These are phyloP conservation scores for Allacma fusca DNA, from an alignment of 2,888 invertebrate species.

Conservation along the genomic window DNA sequence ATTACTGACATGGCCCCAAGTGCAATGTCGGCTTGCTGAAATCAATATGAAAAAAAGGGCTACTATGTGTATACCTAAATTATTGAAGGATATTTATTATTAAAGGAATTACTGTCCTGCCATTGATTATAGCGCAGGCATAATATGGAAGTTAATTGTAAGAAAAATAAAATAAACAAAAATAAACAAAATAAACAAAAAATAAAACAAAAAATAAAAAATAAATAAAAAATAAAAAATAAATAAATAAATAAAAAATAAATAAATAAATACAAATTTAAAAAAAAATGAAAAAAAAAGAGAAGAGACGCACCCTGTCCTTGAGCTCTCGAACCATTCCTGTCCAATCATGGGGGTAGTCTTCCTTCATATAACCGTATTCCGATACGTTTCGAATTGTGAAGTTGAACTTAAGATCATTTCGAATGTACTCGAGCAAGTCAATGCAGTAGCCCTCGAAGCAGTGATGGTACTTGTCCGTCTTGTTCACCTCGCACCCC, in stretches of 20 bases:
- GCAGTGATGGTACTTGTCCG: constrained; percentile 63
- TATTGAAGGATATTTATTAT: too few species aligned
- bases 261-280: too few species aligned
- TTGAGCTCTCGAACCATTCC: constrained; percentile 82
- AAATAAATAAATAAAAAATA: too few species aligned
- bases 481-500: constrained; percentile 60
- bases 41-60: too few species aligned
- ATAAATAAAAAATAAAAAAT: too few species aligned
- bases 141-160: too few species aligned
- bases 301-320: constrained; percentile 70
- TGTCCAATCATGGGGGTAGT: constrained; percentile 77
- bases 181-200: too few species aligned
- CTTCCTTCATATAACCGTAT: constrained; percentile 89
- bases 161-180: too few species aligned
- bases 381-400: constrained; percentile 72
- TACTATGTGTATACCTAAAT: too few species aligned
- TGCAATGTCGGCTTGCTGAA: constrained; percentile 91
- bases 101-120: too few species aligned
- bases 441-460: constrained; percentile 77
- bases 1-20: constrained; percentile 93
- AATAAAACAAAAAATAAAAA: too few species aligned
- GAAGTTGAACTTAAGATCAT: constrained; percentile 87
- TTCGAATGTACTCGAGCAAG: constrained; percentile 84
- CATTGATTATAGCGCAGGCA: too few species aligned
- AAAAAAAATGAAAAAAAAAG: constrained; percentile 35